Conservation (phyloP, 92 coral and sea anemone species). For the Zoanthus sociatus region DNA sequence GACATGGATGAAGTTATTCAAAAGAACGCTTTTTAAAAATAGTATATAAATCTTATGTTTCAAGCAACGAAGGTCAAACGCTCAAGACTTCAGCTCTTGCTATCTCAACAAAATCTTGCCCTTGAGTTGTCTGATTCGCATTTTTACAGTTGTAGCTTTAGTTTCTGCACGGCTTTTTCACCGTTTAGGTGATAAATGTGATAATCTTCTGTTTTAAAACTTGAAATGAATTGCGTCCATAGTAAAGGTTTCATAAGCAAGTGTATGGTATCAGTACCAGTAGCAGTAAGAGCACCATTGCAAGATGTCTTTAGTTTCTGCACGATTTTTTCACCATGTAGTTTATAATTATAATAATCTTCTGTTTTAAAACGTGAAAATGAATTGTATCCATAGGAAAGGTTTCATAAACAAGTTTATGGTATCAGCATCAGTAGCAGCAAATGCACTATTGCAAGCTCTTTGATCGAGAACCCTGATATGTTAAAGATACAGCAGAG, state of each 20-base stretch:
- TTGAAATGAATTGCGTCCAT: not conserved
- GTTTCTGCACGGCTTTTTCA: too few species aligned
- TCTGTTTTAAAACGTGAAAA: not conserved
- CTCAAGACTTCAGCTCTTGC: too few species aligned
- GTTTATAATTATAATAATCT: too few species aligned
- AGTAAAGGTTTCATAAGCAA: conserved; percentile 98
- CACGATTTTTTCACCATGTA: too few species aligned
- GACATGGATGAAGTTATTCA: too few species aligned
- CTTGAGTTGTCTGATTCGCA: too few species aligned
- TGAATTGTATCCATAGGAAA: conserved; percentile 69
- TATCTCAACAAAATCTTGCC: too few species aligned
- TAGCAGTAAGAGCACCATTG: conserved; percentile 83
- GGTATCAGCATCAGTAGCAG: conserved; percentile 91
- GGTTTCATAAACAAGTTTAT: conserved; percentile 96
- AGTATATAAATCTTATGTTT: too few species aligned
- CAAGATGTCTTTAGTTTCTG: conserved; percentile 33
- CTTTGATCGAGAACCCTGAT: conserved; percentile 96
- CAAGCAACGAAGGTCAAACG: too few species aligned
- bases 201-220: not conserved
- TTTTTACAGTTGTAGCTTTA: too few species aligned
- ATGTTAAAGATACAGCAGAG: conserved; percentile 97
- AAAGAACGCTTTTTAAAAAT: too few species aligned
- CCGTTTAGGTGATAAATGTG: too few species aligned
- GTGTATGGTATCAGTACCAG: conserved; percentile 94
- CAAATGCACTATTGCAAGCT: conserved; percentile 86